Percentiles rank a stretch among this genome's conserved stretches.
Evolutionary conservation across 2,113 vertebrate species (phyloP).

Genomic region (Ancistrus triradiatus): DNA sequence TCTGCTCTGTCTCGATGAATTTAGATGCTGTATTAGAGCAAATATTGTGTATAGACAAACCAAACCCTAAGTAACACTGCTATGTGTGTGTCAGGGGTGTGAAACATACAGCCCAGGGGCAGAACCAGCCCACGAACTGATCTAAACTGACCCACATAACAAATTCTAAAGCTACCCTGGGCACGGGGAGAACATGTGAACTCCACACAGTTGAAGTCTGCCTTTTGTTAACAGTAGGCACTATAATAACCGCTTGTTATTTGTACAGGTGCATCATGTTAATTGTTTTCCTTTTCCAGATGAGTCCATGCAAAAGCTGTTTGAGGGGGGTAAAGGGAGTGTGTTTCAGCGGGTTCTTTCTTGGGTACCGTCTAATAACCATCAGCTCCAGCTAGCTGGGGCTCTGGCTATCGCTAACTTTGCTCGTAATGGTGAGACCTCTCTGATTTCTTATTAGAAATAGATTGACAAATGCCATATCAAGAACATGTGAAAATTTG

Average conservation of each 20-base stretch:
- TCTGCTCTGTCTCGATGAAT: conserved; percentile 5
- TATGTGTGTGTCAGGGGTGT: not conserved
- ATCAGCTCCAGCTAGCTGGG: conserved; percentile 94
- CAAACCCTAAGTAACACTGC: no score
- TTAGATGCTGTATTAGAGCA: not conserved
- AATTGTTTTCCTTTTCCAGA: conserved; percentile 63
- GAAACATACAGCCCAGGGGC: no score
- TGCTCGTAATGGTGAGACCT: conserved; percentile 86
- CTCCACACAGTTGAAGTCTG: no score
- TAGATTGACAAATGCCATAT: no score
- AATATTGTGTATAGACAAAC: no score
- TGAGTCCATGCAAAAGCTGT: conserved; percentile 98
- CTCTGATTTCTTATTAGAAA: not conserved
- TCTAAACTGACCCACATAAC: no score
- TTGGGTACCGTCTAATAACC: conserved; percentile 94
- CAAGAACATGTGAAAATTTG: no score
- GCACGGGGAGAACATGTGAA: no score
- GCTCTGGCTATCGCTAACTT: conserved; percentile 97
- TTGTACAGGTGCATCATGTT: not conserved
- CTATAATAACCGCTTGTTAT: not conserved
- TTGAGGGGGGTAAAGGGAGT: conserved; percentile 92
- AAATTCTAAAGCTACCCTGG: no score
- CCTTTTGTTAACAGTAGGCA: not conserved
- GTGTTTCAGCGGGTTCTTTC: conserved; percentile 94
- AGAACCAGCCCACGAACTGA: no score